Conservation (phyloP, 2,888 invertebrate genomes). For the Meliscaeva auricollis region DNA sequence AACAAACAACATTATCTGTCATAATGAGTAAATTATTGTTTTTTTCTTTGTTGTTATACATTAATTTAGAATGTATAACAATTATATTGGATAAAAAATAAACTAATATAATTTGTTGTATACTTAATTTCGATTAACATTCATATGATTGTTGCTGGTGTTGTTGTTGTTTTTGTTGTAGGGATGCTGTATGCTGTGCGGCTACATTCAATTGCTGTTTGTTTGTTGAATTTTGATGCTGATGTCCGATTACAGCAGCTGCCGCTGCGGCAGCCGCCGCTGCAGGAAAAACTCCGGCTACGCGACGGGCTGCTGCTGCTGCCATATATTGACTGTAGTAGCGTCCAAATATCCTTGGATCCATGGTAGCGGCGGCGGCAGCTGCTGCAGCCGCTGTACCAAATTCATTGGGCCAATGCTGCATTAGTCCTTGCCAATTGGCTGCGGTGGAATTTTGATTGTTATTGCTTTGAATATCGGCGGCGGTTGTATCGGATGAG, state of each 20-base stretch:
- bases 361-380: conserved; percentile 77
- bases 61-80: too few species aligned
- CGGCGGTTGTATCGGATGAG: conserved; percentile 41
- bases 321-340: conserved; percentile 83
- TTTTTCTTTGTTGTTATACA: too few species aligned
- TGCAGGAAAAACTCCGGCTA: conserved; percentile 73
- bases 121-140: conserved; percentile 55
- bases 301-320: conserved; percentile 80
- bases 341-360: conserved; percentile 81
- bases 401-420: conserved; percentile 78
- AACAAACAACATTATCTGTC: conserved; percentile 15
- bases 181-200: conserved; percentile 6
- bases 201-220: conserved; percentile 33
- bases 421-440: conserved; percentile 77
- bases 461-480: conserved; percentile 35
- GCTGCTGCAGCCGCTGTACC: conserved; percentile 68
- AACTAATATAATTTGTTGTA: not conserved
- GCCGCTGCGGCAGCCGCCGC: conserved; percentile 72
- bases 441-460: conserved; percentile 66
- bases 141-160: conserved; percentile 60
- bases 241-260: conserved; percentile 57
- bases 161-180: conserved; percentile 39
- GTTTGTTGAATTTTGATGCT: conserved; percentile 37
- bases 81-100: not conserved
- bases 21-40: not conserved